Conservation (phyloP, 2,797 vertebrate genomes). For the Heterohyrax brucei region DNA sequence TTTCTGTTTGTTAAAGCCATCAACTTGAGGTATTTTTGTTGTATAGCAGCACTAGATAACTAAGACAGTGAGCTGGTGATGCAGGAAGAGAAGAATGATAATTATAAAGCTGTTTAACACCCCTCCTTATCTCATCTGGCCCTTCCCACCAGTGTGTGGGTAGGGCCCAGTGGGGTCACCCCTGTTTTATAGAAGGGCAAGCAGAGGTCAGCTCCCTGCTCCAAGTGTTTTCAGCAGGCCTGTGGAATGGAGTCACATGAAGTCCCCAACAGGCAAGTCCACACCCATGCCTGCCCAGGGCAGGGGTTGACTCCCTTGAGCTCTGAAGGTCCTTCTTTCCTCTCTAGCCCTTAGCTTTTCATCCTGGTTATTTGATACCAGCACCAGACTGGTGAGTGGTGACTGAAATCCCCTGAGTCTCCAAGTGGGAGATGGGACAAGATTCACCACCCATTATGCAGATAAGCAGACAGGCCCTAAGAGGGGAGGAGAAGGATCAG, state of each 20-base stretch:
- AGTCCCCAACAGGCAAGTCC: neutral
- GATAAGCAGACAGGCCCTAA: neutral
- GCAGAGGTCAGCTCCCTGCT: conserved; percentile 47
- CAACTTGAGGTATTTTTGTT: too few relatives aligned
- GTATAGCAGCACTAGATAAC: too few relatives aligned
- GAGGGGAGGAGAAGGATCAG: neutral
- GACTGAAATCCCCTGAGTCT: neutral
- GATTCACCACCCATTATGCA: neutral
- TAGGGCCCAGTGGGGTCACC: neutral
- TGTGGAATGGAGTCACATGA: conserved; percentile 41
- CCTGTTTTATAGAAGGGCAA: neutral
- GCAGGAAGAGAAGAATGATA: conserved; percentile 52
- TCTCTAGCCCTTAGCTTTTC: conserved; percentile 2
- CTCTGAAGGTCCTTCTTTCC: conserved; percentile 7
- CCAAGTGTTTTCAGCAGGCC: neutral
- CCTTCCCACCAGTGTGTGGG: neutral
- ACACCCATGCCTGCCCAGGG: conserved; percentile 37
- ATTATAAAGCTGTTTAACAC: neutral
- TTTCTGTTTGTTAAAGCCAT: too few relatives aligned
- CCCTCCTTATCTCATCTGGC: conserved; percentile 3
- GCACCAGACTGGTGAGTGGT: neutral
- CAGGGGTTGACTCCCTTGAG: conserved; percentile 53
- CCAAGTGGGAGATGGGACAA: neutral
- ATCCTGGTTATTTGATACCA: neutral
- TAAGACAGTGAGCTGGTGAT: neutral